These are phyloP conservation scores for Acanthosepion pharaonis DNA, from an alignment of 2,888 invertebrate species.

Conservation along the genomic window DNA sequence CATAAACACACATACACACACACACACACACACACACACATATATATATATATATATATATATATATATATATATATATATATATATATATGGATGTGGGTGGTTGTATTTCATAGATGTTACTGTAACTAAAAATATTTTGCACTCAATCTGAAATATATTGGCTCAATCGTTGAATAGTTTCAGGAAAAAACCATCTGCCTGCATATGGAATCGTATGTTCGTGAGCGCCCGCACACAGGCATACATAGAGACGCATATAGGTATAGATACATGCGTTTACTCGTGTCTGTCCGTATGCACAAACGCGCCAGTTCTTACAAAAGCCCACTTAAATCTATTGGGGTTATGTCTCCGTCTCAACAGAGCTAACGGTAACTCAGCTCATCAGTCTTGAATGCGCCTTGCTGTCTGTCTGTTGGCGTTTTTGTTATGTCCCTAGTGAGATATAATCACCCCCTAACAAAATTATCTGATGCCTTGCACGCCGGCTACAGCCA, in stretches of 20 bases:
- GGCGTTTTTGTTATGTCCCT: not conserved
- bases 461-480: slow-evolving; percentile 8
- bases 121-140: too few species aligned
- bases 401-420: not conserved
- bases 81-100: too few species aligned
- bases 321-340: not conserved
- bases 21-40: not conserved
- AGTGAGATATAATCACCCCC: slow-evolving; percentile 33
- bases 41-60: too few species aligned
- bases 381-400: not conserved
- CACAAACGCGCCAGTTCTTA: not conserved
- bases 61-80: too few species aligned
- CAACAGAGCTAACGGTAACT: not conserved
- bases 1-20: too few species aligned
- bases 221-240: too few species aligned
- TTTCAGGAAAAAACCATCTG: too few species aligned
- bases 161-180: too few species aligned
- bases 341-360: not conserved
- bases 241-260: not conserved
- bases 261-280: not conserved
- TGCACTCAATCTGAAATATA: too few species aligned
- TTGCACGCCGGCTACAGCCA: not conserved
- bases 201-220: too few species aligned
- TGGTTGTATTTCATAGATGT: too few species aligned
- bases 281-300: not conserved